Percentiles rank a stretch among this genome's conserved stretches.
Conservation (phyloP, 2,888 invertebrate genomes). For the Acanthosepion pharaonis region DNA sequence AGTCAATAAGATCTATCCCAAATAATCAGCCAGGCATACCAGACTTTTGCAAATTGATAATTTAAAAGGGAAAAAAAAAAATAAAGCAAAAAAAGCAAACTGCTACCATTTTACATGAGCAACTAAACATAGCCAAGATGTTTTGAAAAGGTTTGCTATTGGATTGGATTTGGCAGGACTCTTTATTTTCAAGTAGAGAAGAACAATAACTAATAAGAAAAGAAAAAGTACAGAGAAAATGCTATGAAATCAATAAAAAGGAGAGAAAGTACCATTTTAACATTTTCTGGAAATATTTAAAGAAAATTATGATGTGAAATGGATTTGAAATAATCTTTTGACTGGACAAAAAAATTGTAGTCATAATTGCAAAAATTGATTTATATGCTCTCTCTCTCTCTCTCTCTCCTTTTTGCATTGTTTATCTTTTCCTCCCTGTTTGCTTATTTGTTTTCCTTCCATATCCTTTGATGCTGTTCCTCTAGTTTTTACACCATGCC, state of each 20-base stretch:
- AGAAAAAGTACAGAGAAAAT: not conserved
- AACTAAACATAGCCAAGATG: not conserved
- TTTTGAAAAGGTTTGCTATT: not conserved
- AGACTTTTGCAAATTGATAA: not conserved
- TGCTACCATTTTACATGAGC: not conserved
- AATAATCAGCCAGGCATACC: slow-evolving; percentile 2
- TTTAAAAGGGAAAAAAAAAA: not conserved
- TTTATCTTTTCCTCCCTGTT: not conserved
- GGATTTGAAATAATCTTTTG: not conserved
- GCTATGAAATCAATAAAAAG: not conserved
- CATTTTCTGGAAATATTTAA: not conserved
- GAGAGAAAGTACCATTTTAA: not conserved
- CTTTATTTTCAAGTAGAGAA: not conserved
- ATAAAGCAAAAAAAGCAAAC: not conserved
- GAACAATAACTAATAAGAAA: not conserved
- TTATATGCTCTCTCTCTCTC: not conserved
- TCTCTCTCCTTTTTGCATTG: not conserved
- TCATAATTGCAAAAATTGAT: not conserved
- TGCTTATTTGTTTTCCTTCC: too few species aligned
- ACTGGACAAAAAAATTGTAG: not conserved
- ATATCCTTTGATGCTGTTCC: too few species aligned
- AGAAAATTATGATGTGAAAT: not conserved
- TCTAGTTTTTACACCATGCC: too few species aligned
- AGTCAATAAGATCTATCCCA: slow-evolving; percentile 13
- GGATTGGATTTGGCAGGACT: not conserved